Conservation (phyloP, 92 coral and sea anemone genomes). For the Epizoanthus stellaris region DNA sequence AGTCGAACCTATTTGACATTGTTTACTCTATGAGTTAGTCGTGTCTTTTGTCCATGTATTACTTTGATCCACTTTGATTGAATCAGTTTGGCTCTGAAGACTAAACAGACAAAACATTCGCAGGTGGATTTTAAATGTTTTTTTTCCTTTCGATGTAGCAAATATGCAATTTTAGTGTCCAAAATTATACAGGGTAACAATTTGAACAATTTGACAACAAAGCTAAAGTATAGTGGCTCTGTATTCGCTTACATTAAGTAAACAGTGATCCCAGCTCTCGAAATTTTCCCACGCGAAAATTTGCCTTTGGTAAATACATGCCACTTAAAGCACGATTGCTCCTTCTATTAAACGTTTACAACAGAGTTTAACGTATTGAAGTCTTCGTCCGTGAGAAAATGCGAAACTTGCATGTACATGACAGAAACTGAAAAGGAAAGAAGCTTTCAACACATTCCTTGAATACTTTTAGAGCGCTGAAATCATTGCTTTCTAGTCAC, state of each 20-base stretch:
- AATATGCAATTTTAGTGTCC: not conserved
- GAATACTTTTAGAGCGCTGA: not conserved
- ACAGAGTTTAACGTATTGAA: not conserved
- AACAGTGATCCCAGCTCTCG: constrained; percentile 5
- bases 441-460: not conserved
- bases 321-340: constrained; percentile 30
- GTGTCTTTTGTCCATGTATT: constrained; percentile 2
- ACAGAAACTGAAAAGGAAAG: not conserved
- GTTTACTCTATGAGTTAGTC: constrained; percentile 24
- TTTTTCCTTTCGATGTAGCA: not conserved
- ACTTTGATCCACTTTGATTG: constrained; percentile 7
- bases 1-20: constrained; percentile 31
- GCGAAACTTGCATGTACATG: not conserved
- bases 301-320: constrained; percentile 32
- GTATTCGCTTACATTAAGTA: constrained; percentile 39
- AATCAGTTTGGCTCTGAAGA: too few relatives aligned
- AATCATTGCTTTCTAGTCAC: too few relatives aligned
- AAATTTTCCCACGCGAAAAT: constrained; percentile 54
- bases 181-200: constrained; percentile 3
- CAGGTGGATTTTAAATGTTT: not conserved
- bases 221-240: constrained; percentile 10
- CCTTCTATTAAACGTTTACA: constrained; percentile 5
- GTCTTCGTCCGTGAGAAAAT: not conserved
- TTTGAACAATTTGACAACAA: constrained; percentile 27
- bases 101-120: not conserved